Percentiles rank a stretch among this genome's conserved stretches.
Conservation (phyloP, 2,888 invertebrate species). For the Beris morrisii region DNA sequence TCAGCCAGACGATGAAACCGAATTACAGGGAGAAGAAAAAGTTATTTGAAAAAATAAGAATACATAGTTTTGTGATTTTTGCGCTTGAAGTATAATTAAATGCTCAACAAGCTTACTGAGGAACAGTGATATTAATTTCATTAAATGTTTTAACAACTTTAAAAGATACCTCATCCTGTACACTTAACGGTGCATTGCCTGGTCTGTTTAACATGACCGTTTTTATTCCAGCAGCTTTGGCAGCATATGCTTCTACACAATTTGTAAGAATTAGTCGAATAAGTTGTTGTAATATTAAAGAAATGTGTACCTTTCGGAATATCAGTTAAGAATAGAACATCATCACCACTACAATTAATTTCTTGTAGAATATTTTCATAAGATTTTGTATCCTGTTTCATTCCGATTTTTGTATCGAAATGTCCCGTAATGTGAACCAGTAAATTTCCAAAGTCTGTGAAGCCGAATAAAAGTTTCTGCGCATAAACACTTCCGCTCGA, state of each 20-base stretch:
- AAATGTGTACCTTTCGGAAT: slow-evolving; percentile 69
- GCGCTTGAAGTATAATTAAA: no score
- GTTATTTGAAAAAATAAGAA: no score
- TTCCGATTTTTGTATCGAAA: slow-evolving; percentile 85
- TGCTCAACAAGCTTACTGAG: slow-evolving; percentile 45
- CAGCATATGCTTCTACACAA: slow-evolving; percentile 78
- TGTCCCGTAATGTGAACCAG: slow-evolving; percentile 71
- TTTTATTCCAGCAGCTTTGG: slow-evolving; percentile 71
- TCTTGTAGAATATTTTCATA: slow-evolving; percentile 75
- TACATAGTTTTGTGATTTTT: no score
- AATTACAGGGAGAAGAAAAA: no score
- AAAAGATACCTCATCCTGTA: slow-evolving; percentile 62
- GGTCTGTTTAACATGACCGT: slow-evolving; percentile 73
- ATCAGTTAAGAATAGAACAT: slow-evolving; percentile 87
- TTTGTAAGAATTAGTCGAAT: background rate
- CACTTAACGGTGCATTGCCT: slow-evolving; percentile 72
- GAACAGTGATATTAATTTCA: slow-evolving; percentile 51
- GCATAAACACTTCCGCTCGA: slow-evolving; percentile 91
- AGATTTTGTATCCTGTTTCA: slow-evolving; percentile 76
- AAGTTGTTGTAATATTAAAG: background rate
- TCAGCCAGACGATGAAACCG: no score
- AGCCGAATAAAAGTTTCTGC: slow-evolving; percentile 82
- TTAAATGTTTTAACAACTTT: slow-evolving; percentile 64
- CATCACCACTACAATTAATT: slow-evolving; percentile 64
- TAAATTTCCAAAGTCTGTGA: slow-evolving; percentile 77